phyloP scores from a whole-genome alignment of 1,140 invertebrate genomes.

The Euglossa dilemma region DNA sequence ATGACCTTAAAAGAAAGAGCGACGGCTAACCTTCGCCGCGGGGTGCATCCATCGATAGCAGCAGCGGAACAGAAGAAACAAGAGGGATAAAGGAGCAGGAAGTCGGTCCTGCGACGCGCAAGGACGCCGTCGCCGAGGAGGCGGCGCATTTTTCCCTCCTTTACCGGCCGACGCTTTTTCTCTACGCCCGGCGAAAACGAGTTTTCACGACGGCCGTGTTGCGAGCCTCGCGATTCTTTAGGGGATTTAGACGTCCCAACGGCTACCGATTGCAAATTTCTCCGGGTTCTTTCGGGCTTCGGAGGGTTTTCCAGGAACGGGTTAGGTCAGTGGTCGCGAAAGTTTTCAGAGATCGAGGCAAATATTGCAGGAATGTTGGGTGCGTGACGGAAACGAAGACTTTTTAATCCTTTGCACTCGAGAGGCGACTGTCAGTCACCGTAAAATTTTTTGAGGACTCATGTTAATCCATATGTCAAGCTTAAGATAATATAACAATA shows the following conservation, averaged over 20 bases:
- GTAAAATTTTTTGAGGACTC: too few relatives aligned
- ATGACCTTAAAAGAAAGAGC: constrained; percentile 19
- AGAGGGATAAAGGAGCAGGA: constrained; percentile 49
- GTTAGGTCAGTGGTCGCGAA: too few relatives aligned
- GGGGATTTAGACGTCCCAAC: background rate
- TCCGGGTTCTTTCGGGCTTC: too few relatives aligned
- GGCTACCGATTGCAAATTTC: background rate
- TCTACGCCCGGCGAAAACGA: constrained; percentile 23
- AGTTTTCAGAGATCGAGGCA: too few relatives aligned
- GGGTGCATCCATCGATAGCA: constrained; percentile 14
- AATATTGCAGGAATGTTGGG: too few relatives aligned
- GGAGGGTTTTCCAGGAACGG: too few relatives aligned
- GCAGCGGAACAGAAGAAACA: constrained; percentile 21
- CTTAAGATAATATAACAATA: too few relatives aligned
- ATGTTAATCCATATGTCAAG: too few relatives aligned
- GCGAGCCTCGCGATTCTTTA: background rate
- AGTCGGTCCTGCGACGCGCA: constrained; percentile 27
- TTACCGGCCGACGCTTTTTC: constrained; percentile 5
- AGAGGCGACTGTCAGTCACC: too few relatives aligned
- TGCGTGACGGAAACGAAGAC: too few relatives aligned
- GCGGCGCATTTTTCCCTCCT: background rate
- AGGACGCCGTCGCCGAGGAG: constrained; percentile 25
- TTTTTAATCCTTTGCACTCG: too few relatives aligned
- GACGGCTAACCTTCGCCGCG: constrained; percentile 15
- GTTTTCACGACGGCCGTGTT: background rate